A percentile compares a stretch with the other conserved stretches of the same genome.
Evolutionary conservation across 2,888 invertebrate genomes (phyloP).

Genomic region (Polylopha cassiicola): DNA sequence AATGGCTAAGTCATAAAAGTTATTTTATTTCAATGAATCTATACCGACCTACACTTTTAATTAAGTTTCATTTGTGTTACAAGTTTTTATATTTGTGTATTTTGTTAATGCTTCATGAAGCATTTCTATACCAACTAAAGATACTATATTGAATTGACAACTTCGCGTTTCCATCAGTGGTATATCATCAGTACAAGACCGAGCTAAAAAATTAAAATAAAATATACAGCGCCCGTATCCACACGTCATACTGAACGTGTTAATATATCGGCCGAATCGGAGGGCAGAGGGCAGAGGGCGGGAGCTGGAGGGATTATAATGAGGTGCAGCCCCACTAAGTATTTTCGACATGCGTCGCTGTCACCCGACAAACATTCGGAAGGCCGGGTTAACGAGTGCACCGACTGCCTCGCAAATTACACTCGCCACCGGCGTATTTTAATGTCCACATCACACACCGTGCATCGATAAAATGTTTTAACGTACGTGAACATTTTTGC

Average conservation of each 20-base stretch:
- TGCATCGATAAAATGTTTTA: conserved; percentile 20
- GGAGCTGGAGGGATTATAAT: conserved; percentile 69
- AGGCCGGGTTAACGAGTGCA: conserved; percentile 57
- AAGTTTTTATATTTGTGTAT: too few relatives aligned
- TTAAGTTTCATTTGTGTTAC: too few relatives aligned
- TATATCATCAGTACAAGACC: too few relatives aligned
- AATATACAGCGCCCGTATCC: conserved; percentile 14
- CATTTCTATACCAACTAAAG: too few relatives aligned
- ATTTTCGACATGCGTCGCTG: conserved; percentile 76
- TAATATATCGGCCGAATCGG: conserved; percentile 70
- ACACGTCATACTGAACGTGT: conserved; percentile 48
- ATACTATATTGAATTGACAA: too few relatives aligned
- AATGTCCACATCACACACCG: conserved; percentile 38
- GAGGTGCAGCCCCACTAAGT: conserved; percentile 74
- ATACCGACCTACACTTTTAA: too few relatives aligned
- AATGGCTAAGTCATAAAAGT: too few relatives aligned
- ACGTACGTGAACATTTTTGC: conserved; percentile 8
- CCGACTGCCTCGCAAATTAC: conserved; percentile 21
- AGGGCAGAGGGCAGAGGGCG: conserved; percentile 43
- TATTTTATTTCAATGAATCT: too few relatives aligned
- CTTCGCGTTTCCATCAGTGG: too few relatives aligned
- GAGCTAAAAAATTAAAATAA: background rate
- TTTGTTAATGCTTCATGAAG: too few relatives aligned
- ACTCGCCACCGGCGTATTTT: conserved; percentile 32
- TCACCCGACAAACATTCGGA: conserved; percentile 70